Conservation (phyloP, 1,140 invertebrate genomes). For the Cotesia typhae region DNA sequence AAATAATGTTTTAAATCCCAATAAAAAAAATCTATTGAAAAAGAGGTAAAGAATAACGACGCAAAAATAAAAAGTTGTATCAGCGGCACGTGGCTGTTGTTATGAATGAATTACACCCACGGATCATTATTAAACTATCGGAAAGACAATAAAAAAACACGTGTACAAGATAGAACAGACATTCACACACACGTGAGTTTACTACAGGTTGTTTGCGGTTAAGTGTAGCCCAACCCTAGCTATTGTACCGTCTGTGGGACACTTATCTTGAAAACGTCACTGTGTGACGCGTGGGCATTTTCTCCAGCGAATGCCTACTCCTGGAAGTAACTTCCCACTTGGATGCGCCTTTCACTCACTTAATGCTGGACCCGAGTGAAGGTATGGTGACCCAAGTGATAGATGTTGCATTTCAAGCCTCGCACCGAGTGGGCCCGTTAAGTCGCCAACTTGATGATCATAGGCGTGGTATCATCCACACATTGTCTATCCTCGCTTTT, state of each 20-base stretch:
- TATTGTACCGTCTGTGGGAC: conserved; percentile 18
- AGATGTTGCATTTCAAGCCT: too few species aligned
- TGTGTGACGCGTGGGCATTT: conserved; percentile 22
- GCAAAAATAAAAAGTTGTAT: background rate
- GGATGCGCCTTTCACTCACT: conserved; percentile 34
- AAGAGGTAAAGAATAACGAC: background rate
- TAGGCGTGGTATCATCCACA: conserved; percentile 28
- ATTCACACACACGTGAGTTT: conserved; percentile 33
- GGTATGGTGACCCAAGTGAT: too few species aligned
- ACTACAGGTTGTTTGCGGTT: conserved; percentile 11
- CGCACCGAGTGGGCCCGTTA: conserved; percentile 20
- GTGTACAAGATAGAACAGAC: conserved; percentile 39
- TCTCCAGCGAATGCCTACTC: conserved; percentile 28
- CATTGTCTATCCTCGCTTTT: conserved; percentile 27
- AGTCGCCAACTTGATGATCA: conserved; percentile 14
- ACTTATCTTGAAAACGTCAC: conserved; percentile 16
- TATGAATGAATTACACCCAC: conserved; percentile 58
- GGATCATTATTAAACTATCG: conserved; percentile 41
- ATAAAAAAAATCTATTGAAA: background rate
- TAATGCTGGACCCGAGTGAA: too few species aligned
- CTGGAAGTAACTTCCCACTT: conserved; percentile 35
- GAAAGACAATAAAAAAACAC: conserved; percentile 21
- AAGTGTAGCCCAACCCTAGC: conserved; percentile 20
- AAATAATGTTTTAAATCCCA: background rate
- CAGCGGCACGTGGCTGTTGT: conserved; percentile 49